A percentile compares a stretch with the other conserved stretches of the same genome.
These are phyloP conservation scores for Dolomedes plantarius DNA, from an alignment of 2,888 invertebrate genomes.

Conservation along the genomic window DNA sequence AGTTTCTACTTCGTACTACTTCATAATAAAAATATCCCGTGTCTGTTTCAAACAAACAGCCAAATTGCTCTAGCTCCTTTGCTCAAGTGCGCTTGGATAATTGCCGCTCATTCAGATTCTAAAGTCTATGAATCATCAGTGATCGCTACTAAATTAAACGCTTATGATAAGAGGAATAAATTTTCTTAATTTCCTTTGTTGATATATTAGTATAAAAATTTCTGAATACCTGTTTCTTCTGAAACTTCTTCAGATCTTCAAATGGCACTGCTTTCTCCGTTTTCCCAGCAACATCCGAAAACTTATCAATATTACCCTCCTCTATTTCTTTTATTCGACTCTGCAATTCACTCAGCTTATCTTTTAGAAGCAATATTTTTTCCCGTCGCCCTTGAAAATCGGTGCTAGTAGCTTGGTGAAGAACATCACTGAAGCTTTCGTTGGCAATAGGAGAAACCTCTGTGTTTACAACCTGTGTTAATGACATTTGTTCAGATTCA, in stretches of 20 bases:
- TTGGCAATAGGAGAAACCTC: not conserved
- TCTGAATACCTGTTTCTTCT: not conserved
- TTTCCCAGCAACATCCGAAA: not conserved
- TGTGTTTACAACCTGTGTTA: not conserved
- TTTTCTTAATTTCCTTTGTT: no score
- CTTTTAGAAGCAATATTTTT: constrained; percentile 12
- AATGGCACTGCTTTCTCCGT: not conserved
- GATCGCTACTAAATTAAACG: no score
- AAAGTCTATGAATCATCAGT: no score
- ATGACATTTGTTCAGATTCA: no score
- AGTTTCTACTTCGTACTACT: no score
- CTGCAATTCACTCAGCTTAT: constrained; percentile 11
- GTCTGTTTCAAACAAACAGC: no score
- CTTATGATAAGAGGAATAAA: no score
- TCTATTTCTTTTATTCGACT: constrained; percentile 5
- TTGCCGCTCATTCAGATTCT: no score
- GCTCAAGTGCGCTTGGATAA: no score
- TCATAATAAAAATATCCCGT: no score
- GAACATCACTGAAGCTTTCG: not conserved
- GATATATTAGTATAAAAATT: no score
- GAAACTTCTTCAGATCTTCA: not conserved
- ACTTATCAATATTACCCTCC: not conserved
- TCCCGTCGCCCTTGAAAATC: not conserved
- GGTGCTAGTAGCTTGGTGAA: not conserved
- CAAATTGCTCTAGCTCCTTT: no score